Conservation (phyloP, 2,888 invertebrate species). For the Fragum whitleyi region DNA sequence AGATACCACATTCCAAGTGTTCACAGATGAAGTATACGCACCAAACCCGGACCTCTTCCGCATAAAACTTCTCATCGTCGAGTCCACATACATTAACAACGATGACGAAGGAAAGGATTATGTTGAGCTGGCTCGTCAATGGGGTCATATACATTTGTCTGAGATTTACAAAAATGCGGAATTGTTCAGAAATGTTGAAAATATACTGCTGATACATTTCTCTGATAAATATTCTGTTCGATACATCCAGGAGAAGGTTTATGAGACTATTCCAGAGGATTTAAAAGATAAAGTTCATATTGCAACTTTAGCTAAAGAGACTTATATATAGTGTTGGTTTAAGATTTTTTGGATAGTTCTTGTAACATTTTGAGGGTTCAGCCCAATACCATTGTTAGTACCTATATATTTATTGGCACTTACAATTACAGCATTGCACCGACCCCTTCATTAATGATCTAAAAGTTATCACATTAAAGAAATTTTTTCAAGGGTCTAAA, state of each 20-base stretch:
- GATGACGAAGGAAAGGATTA: conserved; percentile 63
- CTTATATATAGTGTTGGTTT: conserved; percentile 38
- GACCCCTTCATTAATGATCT: too few relatives aligned
- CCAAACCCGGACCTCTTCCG: conserved; percentile 76
- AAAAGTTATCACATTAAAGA: too few relatives aligned
- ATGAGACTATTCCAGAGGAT: conserved; percentile 61
- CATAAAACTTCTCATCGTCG: conserved; percentile 80
- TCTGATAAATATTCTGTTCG: conserved; percentile 78
- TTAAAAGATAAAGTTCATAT: conserved; percentile 71
- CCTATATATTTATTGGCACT: too few relatives aligned
- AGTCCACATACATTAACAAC: conserved; percentile 79
- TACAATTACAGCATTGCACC: too few relatives aligned
- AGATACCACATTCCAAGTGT: conserved; percentile 81
- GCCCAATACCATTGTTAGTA: too few relatives aligned
- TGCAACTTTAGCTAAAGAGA: conserved; percentile 63
- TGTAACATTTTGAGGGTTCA: too few relatives aligned
- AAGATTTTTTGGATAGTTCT: too few relatives aligned
- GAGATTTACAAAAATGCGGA: conserved; percentile 76
- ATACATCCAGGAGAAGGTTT: conserved; percentile 69
- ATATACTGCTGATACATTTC: conserved; percentile 79
- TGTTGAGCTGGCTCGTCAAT: conserved; percentile 70
- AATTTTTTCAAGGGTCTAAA: too few relatives aligned
- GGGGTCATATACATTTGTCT: conserved; percentile 79
- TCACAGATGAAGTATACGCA: conserved; percentile 56
- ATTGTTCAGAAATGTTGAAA: conserved; percentile 74